These are phyloP conservation scores for Acridotheres tristis DNA, from an alignment of 2,797 vertebrate genomes.

Conservation along the genomic window DNA sequence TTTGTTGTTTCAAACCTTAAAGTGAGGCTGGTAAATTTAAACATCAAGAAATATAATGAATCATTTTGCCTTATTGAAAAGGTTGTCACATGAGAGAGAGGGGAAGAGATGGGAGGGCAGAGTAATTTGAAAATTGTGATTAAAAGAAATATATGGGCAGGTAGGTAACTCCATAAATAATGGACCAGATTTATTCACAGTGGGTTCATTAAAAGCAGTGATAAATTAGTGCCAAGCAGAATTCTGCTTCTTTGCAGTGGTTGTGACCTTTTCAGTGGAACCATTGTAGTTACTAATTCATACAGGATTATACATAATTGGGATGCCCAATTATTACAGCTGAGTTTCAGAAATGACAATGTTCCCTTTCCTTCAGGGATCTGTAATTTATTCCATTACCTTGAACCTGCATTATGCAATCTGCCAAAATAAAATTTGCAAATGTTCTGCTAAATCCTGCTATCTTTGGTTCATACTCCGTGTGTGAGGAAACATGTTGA, in stretches of 20 bases:
- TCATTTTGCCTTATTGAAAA: neutral
- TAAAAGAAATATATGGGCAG: neutral
- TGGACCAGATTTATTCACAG: neutral
- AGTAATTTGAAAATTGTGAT: neutral
- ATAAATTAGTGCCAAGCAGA: constrained; percentile 21
- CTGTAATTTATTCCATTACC: constrained; percentile 54
- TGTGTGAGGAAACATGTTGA: constrained; percentile 44
- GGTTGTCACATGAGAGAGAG: neutral
- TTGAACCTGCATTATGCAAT: constrained; percentile 24
- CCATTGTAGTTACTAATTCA: constrained; percentile 57
- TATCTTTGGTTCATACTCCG: constrained; percentile 34
- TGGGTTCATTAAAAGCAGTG: constrained; percentile 3
- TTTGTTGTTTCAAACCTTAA: neutral
- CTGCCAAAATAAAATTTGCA: constrained; percentile 54
- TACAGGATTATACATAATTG: constrained; percentile 64
- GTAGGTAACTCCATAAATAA: constrained; percentile 15
- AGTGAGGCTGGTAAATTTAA: neutral
- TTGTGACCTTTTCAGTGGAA: constrained; percentile 53
- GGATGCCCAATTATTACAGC: constrained; percentile 54
- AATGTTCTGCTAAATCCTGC: constrained; percentile 62
- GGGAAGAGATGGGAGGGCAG: neutral
- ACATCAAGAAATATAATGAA: neutral
- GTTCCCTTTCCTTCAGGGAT: constrained; percentile 46
- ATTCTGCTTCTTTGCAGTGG: constrained; percentile 34
- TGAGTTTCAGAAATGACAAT: constrained; percentile 40